A percentile compares a stretch with the other conserved stretches of the same genome.
Conservation (phyloP, 2,888 invertebrate genomes). For the Neocrepidodera transversa region DNA sequence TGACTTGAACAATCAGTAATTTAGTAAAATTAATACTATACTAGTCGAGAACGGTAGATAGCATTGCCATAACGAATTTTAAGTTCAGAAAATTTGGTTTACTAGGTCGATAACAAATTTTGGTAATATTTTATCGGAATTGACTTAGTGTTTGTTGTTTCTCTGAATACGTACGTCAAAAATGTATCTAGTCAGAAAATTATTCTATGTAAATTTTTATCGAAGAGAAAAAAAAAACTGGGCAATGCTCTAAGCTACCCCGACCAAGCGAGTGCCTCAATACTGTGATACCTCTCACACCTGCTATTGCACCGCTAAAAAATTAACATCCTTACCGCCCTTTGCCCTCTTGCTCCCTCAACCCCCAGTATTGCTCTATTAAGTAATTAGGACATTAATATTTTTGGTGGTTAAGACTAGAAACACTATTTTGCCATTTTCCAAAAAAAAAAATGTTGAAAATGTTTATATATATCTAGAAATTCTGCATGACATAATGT, state of each 20-base stretch:
- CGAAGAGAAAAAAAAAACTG: constrained; percentile 42
- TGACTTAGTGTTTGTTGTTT: constrained; percentile 24
- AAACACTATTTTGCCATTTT: constrained; percentile 39
- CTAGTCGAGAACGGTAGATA: too few species aligned
- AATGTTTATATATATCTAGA: constrained; percentile 32
- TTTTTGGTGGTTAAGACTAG: constrained; percentile 47
- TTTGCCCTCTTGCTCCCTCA: constrained; percentile 22
- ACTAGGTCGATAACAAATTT: too few species aligned
- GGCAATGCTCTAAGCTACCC: constrained; percentile 53
- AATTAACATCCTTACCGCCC: constrained; percentile 41
- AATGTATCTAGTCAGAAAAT: constrained; percentile 56
- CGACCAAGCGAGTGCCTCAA: constrained; percentile 61
- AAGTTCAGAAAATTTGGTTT: too few species aligned
- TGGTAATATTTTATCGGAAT: too few species aligned
- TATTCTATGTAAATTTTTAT: constrained; percentile 43
- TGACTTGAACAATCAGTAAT: not conserved
- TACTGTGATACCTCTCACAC: constrained; percentile 60
- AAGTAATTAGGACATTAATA: constrained; percentile 26
- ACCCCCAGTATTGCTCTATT: constrained; percentile 27
- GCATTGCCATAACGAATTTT: too few species aligned
- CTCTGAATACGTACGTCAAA: constrained; percentile 34
- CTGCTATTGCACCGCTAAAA: constrained; percentile 54
- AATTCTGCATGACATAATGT: constrained; percentile 41
- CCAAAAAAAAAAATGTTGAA: constrained; percentile 25
- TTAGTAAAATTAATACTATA: too few species aligned